These are phyloP conservation scores for Odontesthes bonariensis DNA, from an alignment of 2,113 vertebrate species.

Conservation along the genomic window DNA sequence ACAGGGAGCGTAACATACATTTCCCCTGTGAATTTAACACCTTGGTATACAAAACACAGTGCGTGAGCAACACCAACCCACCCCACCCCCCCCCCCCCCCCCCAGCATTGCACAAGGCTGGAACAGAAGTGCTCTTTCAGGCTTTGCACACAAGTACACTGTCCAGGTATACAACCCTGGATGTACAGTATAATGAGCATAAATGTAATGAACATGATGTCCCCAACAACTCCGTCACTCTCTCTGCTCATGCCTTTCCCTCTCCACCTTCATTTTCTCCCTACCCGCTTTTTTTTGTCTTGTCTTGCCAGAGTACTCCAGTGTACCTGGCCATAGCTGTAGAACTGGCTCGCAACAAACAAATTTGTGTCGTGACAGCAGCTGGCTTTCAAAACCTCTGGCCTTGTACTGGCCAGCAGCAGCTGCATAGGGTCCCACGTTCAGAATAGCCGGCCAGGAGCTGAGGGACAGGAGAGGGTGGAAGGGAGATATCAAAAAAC, in stretches of 20 bases:
- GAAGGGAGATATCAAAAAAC: slow-evolving; percentile 63
- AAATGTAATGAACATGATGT: slow-evolving; percentile 50
- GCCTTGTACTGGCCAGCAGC: slow-evolving; percentile 53
- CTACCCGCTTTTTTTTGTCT: slow-evolving; percentile 45
- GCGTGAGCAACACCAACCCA: no score
- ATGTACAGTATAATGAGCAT: no score
- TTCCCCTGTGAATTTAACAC: no score
- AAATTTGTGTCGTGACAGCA: slow-evolving; percentile 76
- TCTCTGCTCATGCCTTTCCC: slow-evolving; percentile 25
- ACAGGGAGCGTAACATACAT: no score
- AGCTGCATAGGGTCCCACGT: slow-evolving; percentile 63
- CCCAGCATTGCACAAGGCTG: slow-evolving; percentile 27
- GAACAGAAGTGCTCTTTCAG: neutral
- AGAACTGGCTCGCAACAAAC: slow-evolving; percentile 63
- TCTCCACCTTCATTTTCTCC: neutral
- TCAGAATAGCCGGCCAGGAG: slow-evolving; percentile 68
- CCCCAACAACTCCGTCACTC: slow-evolving; percentile 29
- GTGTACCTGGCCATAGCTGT: slow-evolving; percentile 67
- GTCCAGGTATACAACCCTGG: slow-evolving; percentile 22
- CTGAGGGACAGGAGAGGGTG: slow-evolving; percentile 37
- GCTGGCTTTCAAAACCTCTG: slow-evolving; percentile 58
- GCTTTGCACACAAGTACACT: neutral
- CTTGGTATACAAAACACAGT: no score
- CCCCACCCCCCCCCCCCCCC: no score
- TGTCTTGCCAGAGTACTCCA: slow-evolving; percentile 58